These are phyloP conservation scores for Germaria angustata DNA, from an alignment of 2,888 invertebrate species.

Conservation along the genomic window DNA sequence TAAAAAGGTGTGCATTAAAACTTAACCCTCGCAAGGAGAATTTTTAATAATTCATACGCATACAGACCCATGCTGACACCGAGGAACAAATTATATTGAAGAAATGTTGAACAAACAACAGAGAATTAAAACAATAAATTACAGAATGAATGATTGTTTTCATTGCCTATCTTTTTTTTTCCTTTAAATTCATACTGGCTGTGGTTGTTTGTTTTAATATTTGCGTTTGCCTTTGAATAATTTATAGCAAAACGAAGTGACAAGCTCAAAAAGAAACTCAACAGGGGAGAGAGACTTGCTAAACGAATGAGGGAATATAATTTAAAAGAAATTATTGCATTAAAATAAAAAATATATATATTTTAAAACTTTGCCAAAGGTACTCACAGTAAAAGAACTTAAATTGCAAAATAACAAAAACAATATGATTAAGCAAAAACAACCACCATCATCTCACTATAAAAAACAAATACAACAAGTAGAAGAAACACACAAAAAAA, in stretches of 20 bases:
- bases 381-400: too few relatives aligned
- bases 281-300: slow-evolving; percentile 23
- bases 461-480: slow-evolving; percentile 29
- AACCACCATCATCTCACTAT: slow-evolving; percentile 54
- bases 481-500: not conserved
- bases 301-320: slow-evolving; percentile 22
- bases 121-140: slow-evolving; percentile 57
- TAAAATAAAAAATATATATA: slow-evolving; percentile 8
- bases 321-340: slow-evolving; percentile 36
- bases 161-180: not conserved
- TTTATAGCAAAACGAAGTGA: slow-evolving; percentile 50
- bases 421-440: slow-evolving; percentile 47
- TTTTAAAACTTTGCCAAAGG: slow-evolving; percentile 22
- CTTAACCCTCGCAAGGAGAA: slow-evolving; percentile 25
- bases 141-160: slow-evolving; percentile 65
- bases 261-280: slow-evolving; percentile 25
- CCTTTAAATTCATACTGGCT: not conserved
- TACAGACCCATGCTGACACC: not conserved
- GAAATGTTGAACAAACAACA: slow-evolving; percentile 49
- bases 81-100: slow-evolving; percentile 51
- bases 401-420: slow-evolving; percentile 41
- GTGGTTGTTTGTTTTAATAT: not conserved
- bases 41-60: slow-evolving; percentile 17
- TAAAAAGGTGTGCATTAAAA: slow-evolving; percentile 58
- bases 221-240: slow-evolving; percentile 46